Percentiles rank a stretch among this genome's conserved stretches.
Conservation (phyloP, 2,797 vertebrate genomes). For the Morelia viridis region DNA sequence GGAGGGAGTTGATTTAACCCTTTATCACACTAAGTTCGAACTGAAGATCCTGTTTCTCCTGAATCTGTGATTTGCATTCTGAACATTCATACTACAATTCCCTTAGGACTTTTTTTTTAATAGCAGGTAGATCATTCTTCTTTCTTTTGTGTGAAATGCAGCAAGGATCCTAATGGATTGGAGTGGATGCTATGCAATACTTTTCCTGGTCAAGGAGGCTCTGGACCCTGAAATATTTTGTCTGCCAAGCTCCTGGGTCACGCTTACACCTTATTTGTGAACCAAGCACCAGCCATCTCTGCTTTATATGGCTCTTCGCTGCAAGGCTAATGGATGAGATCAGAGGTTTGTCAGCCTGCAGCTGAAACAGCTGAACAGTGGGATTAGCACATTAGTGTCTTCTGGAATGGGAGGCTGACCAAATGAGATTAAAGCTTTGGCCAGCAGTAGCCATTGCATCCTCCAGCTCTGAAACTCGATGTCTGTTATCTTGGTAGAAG, state of each 20-base stretch:
- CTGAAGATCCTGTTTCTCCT: not conserved
- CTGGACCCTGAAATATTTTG: constrained; percentile 45
- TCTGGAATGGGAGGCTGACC: constrained; percentile 29
- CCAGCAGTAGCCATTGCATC: not conserved
- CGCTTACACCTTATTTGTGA: constrained; percentile 43
- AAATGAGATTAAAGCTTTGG: constrained; percentile 36
- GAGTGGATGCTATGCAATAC: not conserved
- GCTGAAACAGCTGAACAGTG: constrained; percentile 40
- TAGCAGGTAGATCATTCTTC: accelerated
- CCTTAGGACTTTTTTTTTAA: not conserved
- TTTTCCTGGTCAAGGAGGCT: constrained; percentile 8
- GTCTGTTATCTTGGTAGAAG: constrained; percentile 30
- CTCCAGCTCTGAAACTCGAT: not conserved
- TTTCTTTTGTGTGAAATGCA: not conserved
- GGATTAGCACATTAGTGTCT: constrained; percentile 34
- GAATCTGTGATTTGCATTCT: not conserved
- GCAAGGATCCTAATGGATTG: not conserved
- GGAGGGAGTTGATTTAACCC: not conserved
- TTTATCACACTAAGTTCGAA: not conserved
- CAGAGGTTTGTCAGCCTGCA: constrained; percentile 43
- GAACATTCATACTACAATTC: not conserved
- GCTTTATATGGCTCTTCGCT: constrained; percentile 29
- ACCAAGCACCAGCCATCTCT: not conserved
- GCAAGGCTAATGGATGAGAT: constrained; percentile 44
- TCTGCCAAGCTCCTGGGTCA: not conserved